Evolutionary conservation across 1,140 invertebrate genomes (phyloP).

Genomic region (Ridgeia piscesae): DNA sequence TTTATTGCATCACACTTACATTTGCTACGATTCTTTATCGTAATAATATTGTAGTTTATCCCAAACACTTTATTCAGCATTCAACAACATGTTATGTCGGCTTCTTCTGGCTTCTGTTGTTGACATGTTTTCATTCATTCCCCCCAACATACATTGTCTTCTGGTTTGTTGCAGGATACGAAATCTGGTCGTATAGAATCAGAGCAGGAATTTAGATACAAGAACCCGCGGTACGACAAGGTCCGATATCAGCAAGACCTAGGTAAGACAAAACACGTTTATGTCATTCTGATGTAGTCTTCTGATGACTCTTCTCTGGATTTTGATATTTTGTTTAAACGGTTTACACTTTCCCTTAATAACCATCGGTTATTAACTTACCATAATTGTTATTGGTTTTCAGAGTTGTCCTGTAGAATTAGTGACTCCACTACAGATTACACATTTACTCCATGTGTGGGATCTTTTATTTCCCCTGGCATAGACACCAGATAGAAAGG

Average conservation of each 20-base stretch:
- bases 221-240: background rate
- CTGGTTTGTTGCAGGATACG: slow-evolving; percentile 6
- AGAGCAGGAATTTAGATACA: slow-evolving; percentile 14
- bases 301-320: background rate
- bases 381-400: too few species aligned
- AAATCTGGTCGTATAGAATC: slow-evolving; percentile 7
- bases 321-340: background rate
- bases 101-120: background rate
- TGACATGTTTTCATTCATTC: background rate
- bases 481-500: too few species aligned
- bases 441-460: too few species aligned
- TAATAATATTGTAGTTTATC: background rate
- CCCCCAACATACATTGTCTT: background rate
- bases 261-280: background rate
- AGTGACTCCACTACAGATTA: too few species aligned
- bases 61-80: background rate
- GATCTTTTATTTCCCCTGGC: too few species aligned
- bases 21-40: background rate
- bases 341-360: too few species aligned
- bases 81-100: background rate
- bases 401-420: too few species aligned
- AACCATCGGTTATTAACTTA: too few species aligned
- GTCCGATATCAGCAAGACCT: slow-evolving; percentile 8
- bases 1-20: too few species aligned
- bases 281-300: background rate